Evolutionary conservation across 1,140 invertebrate species (phyloP).

Genomic region (Caenorhabditis tropicalis): DNA sequence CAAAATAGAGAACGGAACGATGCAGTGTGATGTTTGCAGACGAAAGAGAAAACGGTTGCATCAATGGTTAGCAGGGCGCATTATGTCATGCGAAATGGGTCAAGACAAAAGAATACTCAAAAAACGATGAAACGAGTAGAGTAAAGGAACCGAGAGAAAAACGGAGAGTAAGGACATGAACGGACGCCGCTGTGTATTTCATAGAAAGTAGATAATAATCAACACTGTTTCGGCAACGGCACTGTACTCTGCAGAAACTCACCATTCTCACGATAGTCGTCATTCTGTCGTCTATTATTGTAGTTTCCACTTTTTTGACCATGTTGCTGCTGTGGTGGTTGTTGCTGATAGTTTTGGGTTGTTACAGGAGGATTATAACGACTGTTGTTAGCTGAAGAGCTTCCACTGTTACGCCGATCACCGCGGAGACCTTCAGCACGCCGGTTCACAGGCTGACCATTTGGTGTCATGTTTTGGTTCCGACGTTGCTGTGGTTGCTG

Average conservation of each 20-base stretch:
- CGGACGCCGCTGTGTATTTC: not conserved
- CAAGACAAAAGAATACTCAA: conserved; percentile 30
- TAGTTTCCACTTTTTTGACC: not conserved
- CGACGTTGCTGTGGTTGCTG: conserved; percentile 2
- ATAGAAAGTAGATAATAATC: not conserved
- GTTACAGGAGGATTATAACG: not conserved
- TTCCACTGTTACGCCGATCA: not conserved
- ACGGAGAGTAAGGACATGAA: not conserved
- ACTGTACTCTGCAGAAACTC: not conserved
- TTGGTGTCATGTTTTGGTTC: not conserved
- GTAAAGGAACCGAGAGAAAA: not conserved
- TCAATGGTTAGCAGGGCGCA: not conserved
- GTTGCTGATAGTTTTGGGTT: not conserved
- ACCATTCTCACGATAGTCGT: conserved; percentile 3
- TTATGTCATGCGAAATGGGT: conserved; percentile 43
- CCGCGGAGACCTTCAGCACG: conserved; percentile 33
- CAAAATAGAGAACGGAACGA: not conserved
- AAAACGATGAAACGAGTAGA: not conserved
- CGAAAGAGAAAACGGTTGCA: conserved; percentile 9
- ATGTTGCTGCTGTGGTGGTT: not conserved
- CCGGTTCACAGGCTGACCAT: conserved; percentile 10
- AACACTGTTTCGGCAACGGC: not conserved
- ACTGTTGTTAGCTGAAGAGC: conserved; percentile 9
- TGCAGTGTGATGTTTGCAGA: not conserved
- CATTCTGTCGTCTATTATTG: conserved; percentile 1